Evolutionary conservation across 1,140 invertebrate genomes (phyloP), one percentile per base, ranked within the genome.

Genomic region (Drosophila subobscura): DNA sequence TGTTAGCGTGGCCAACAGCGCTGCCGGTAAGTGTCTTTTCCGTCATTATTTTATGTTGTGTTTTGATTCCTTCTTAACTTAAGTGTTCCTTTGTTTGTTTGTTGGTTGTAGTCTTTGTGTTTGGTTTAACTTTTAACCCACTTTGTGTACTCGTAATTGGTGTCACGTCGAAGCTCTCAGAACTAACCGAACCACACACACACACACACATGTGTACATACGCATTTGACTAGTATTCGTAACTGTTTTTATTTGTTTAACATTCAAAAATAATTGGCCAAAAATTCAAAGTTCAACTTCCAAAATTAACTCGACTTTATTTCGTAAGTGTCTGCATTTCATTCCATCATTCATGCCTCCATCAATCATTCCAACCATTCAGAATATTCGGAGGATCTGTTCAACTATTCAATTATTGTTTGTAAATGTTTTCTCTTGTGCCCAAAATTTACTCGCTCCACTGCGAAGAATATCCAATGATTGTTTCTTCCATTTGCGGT

Each of bases 11-110:
- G 46, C 53, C n/a, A 58, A 54, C 49, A 37, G 12, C 33, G 76
- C 78, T 78, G 78, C 83, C 75, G 83, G 83, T 88, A 88, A 89
- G 83, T 73, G 56, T 42, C 41, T 20, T 70, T 71, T 57, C 45
- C 20, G 54, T 49, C 47, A 61, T 84, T 52, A 72, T 42, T 58
- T 60, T 51, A n/a, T 51, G 49, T 79, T 45, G 53, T 60, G 53
- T 61, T 55, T 57, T 37, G 44, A 37, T 37, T 37, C 33, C 33
- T 37, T 37, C 33, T 37, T 37, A 37, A 37, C 33, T 37, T 37
- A 37, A 37, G 12, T 37, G 10, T 37, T 55, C 42, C 10, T 55
- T 74, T 54, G 45, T 59, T 59, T 83, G 42, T 57, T 65, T 86
- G 64, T 77, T 77, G 73, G 66, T 80, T 65, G 72, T 81, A 73